Evolutionary conservation across 2,888 invertebrate genomes (phyloP), one percentile per base, ranked within the genome.

Genomic region (Aquatica leii): DNA sequence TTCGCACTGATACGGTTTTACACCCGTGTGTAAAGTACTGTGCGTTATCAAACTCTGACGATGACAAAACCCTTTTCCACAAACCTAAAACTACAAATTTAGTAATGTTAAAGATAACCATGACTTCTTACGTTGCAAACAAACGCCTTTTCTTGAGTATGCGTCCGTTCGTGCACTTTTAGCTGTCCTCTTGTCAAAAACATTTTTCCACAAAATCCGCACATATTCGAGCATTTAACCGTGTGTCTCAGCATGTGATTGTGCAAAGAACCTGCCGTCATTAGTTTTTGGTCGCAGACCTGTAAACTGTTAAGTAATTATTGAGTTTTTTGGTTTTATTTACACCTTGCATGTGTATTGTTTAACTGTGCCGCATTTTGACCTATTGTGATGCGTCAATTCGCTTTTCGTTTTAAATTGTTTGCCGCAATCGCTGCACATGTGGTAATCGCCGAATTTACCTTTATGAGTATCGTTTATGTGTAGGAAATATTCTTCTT

Each of bases 1-100:
- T 66, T 81, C 82, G 64, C 85, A 85, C 40, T 80, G 76, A 67
- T 82, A 85, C n/a, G 85, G 83, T 65, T 84, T 84, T 1, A 82
- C 76, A 17, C 82, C 83, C 0, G 82, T 82, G 54, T 84, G 84
- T 21, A 84, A 70, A 11, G 84, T 81, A 52, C 80, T 81, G 74
- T 84, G 85, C 1, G 83, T 83, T 1, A 83, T 81, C 49, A 83
- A 76, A 69, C 82, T 84, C 72, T 84, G 84, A 0, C 83, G 80
- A 70, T 84, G 82, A 2, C 81, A 80, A 73, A 84, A 84, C 8
- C 81, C 78, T 71, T 84, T 84, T 8, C 80, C 77, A 59, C 84
- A 84, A 1, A 82, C 75, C 84, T 84, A 73, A 52, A 73, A 71
- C 35, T 46, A 49, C 18, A 55, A 50, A 54, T 41, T 43, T 52